phyloP scores from a whole-genome alignment of 2,113 vertebrate species.

The Pterocles orientalis region DNA sequence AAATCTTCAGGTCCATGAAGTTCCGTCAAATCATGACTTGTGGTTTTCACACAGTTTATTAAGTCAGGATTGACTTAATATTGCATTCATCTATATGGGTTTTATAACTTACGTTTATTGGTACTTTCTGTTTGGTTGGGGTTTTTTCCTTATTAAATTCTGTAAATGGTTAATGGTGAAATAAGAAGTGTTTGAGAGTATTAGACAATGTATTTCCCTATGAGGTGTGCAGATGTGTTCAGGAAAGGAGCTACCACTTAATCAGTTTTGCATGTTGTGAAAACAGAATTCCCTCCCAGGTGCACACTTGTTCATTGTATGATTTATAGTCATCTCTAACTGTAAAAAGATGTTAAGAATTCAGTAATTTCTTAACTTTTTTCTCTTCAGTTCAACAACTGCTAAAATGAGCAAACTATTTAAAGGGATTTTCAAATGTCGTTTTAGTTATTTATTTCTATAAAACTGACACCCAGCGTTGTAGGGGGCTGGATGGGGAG shows the following conservation, averaged over 20 bases:
- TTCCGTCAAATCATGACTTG: not conserved
- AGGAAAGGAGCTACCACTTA: not conserved
- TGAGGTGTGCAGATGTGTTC: not conserved
- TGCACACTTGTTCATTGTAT: not conserved
- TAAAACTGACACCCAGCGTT: not conserved
- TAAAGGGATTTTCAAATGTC: not conserved
- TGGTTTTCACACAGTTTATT: conserved; percentile 13
- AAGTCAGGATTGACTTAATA: not conserved
- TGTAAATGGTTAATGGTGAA: conserved; percentile 23
- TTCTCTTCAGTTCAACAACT: conserved; percentile 4
- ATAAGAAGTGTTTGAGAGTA: not conserved
- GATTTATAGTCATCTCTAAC: not conserved
- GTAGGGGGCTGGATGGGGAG: not conserved
- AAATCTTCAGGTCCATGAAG: not conserved
- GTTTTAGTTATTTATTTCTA: not conserved
- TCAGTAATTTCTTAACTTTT: not conserved
- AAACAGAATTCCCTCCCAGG: conserved; percentile 10
- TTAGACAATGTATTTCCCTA: not conserved
- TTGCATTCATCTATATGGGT: not conserved
- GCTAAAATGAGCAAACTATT: not conserved
- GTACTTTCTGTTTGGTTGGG: not conserved
- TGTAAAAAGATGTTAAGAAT: conserved; percentile 5
- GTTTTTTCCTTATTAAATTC: not conserved
- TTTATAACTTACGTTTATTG: not conserved
- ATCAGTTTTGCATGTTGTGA: conserved; percentile 2